Conservation (phyloP, 2,797 vertebrate genomes). For the Podarcis lilfordi region DNA sequence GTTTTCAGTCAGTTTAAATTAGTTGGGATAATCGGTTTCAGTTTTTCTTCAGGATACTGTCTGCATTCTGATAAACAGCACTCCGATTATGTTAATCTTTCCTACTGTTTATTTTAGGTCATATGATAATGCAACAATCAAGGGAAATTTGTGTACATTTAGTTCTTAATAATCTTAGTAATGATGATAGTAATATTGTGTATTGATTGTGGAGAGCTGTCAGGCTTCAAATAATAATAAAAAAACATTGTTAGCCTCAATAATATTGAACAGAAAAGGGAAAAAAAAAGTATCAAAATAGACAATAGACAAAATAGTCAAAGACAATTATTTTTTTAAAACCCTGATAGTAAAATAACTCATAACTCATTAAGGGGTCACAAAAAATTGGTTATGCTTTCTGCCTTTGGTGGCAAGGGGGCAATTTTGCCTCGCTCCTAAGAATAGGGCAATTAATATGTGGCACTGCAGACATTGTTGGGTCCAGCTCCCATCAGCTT, state of each 20-base stretch:
- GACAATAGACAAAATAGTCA: no score
- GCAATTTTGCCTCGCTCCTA: not conserved
- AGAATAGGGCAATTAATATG: not conserved
- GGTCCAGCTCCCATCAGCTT: no score
- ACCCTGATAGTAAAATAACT: not conserved
- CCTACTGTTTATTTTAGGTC: not conserved
- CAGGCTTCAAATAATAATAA: not conserved
- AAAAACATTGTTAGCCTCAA: not conserved
- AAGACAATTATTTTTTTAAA: no score
- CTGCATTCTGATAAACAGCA: constrained; percentile 2
- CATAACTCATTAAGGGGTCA: not conserved
- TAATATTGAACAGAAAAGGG: not conserved
- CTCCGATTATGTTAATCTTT: not conserved
- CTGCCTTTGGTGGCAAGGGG: not conserved
- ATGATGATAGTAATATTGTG: no score
- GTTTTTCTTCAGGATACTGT: not conserved
- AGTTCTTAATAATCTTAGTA: not conserved
- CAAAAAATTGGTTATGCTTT: not conserved
- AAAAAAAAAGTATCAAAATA: no score
- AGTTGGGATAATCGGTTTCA: not conserved
- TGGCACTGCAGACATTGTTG: no score
- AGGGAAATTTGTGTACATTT: not conserved
- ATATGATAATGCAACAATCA: not conserved
- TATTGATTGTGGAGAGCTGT: not conserved
- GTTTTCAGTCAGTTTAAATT: constrained; percentile 9